Evolutionary conservation across 2,113 vertebrate species (phyloP).

Genomic region (Ranitomeya variabilis): DNA sequence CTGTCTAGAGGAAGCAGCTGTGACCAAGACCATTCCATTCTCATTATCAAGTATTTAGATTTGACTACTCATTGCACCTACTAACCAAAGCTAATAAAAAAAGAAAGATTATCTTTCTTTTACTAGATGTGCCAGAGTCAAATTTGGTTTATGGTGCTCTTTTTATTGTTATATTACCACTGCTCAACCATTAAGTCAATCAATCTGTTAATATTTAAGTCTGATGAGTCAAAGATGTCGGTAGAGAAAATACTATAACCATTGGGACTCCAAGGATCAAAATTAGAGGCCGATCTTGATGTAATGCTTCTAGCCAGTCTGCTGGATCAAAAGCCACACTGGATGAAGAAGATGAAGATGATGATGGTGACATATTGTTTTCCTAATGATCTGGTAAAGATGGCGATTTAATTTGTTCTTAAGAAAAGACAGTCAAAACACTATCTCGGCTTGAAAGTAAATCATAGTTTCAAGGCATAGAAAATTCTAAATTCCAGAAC

Average conservation of each 20-base stretch:
- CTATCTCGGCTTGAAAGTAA: conserved; percentile 70
- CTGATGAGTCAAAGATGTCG: conserved; percentile 82
- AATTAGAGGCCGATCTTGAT: conserved; percentile 70
- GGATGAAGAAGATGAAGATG: conserved; percentile 31
- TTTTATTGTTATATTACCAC: conserved; percentile 68
- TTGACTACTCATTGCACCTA: conserved; percentile 12
- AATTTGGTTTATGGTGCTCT: background rate
- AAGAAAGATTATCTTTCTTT: conserved; percentile 54
- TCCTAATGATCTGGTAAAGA: conserved; percentile 62
- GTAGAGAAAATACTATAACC: conserved; percentile 79
- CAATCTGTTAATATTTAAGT: conserved; percentile 76
- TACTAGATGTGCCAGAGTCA: background rate
- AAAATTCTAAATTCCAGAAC: conserved; percentile 69
- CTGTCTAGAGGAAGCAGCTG: conserved; percentile 19
- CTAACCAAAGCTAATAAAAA: conserved; percentile 27
- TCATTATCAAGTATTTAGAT: conserved; percentile 1
- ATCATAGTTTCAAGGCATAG: conserved; percentile 63
- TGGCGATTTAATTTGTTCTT: conserved; percentile 73
- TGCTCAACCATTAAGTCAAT: conserved; percentile 84
- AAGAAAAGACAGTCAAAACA: conserved; percentile 79
- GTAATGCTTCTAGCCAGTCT: conserved; percentile 85
- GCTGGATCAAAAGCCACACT: conserved; percentile 75
- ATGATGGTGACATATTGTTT: conserved; percentile 17
- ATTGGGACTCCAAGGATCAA: conserved; percentile 76
- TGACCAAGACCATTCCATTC: conserved; percentile 7